Conservation (phyloP, 2,888 invertebrate genomes). For the Plagodis pulveraria region DNA sequence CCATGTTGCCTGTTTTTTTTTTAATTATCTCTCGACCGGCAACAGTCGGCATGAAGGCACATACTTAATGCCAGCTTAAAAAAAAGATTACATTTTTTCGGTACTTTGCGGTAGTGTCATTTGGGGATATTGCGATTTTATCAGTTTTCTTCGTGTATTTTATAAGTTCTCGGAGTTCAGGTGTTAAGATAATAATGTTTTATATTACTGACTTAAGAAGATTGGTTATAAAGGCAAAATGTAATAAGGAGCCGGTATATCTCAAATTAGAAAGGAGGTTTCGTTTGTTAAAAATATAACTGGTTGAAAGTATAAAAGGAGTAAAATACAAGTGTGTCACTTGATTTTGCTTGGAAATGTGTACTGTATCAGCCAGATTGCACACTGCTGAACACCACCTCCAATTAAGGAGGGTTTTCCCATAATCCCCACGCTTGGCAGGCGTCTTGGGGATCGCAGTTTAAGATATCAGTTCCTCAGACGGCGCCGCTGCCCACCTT, state of each 20-base stretch:
- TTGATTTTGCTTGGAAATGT: too few species aligned
- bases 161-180: slow-evolving; percentile 23
- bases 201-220: slow-evolving; percentile 2
- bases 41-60: slow-evolving; percentile 28
- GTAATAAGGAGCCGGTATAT: neutral
- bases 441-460: too few species aligned
- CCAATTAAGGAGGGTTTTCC: too few species aligned
- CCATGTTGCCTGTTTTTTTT: slow-evolving; percentile 72
- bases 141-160: slow-evolving; percentile 27
- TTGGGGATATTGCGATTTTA: slow-evolving; percentile 35
- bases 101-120: slow-evolving; percentile 32
- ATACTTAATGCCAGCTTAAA: slow-evolving; percentile 27
- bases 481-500: too few species aligned
- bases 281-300: too few species aligned
- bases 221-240: neutral
- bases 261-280: too few species aligned
- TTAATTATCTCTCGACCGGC: slow-evolving; percentile 56
- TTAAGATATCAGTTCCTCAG: too few species aligned
- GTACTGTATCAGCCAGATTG: too few species aligned
- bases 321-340: too few species aligned
- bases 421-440: too few species aligned
- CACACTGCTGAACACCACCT: too few species aligned
- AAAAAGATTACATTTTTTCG: slow-evolving; percentile 22
- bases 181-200: neutral
- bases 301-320: too few species aligned